Evolutionary conservation across 2,888 invertebrate genomes (phyloP).

Genomic region (Spicauda simplicius): DNA sequence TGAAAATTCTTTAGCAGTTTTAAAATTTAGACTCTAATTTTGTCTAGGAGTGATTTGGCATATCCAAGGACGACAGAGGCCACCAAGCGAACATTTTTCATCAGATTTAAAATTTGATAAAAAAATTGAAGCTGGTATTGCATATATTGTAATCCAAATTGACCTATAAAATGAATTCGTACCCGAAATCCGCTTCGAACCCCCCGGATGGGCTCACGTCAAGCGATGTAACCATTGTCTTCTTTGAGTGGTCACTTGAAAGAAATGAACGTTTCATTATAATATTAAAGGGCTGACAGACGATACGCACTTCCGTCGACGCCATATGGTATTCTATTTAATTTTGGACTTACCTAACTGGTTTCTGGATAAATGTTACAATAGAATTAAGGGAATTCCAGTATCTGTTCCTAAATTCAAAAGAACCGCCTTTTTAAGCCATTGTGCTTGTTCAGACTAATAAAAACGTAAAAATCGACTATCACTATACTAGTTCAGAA

Average conservation of each 20-base stretch:
- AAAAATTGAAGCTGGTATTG: no score
- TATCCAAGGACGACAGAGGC: no score
- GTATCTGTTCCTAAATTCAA: background rate
- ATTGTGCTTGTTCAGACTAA: no score
- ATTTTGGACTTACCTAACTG: constrained; percentile 43
- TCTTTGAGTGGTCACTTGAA: constrained; percentile 79
- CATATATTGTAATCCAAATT: background rate
- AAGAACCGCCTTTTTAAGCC: no score
- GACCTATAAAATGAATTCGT: background rate
- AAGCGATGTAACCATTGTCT: constrained; percentile 73
- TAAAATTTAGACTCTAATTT: no score
- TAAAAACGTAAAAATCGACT: no score
- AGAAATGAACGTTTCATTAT: constrained; percentile 78
- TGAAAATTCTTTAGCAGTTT: no score
- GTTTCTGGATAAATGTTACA: constrained; percentile 33
- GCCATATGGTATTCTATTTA: constrained; percentile 76
- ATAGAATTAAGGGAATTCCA: background rate
- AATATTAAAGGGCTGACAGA: constrained; percentile 79
- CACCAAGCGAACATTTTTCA: no score
- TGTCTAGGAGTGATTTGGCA: no score
- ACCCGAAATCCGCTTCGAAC: constrained; percentile 42
- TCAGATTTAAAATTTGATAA: no score
- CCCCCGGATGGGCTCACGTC: constrained; percentile 73
- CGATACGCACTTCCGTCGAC: constrained; percentile 81
- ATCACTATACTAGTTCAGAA: no score